Evolutionary conservation across 1,140 invertebrate species (phyloP).

Genomic region (Penaeus indicus): DNA sequence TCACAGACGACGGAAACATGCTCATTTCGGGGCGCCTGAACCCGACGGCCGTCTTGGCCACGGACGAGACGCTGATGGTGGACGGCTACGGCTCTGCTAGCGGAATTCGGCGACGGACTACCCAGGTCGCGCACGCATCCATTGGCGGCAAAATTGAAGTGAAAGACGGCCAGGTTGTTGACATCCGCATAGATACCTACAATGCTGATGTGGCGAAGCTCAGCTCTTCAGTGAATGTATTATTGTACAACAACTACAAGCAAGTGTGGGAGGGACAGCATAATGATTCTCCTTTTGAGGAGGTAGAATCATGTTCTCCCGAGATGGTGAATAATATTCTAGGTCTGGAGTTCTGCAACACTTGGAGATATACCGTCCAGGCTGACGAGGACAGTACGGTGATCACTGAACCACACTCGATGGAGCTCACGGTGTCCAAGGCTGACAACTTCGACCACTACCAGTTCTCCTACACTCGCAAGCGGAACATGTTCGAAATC

Average conservation of each 20-base stretch:
- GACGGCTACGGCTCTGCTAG: conserved; percentile 40
- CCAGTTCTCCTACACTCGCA: conserved; percentile 28
- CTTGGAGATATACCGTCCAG: neutral
- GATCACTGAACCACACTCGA: conserved; percentile 17
- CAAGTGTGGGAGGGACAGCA: conserved; percentile 22
- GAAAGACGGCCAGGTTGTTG: neutral
- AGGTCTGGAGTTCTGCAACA: conserved; percentile 31
- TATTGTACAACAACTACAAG: conserved; percentile 6
- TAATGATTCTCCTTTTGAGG: neutral
- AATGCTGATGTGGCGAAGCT: conserved; percentile 32
- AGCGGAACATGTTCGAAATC: conserved; percentile 36
- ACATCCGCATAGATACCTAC: conserved; percentile 17
- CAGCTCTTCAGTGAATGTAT: conserved; percentile 29
- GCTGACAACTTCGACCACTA: conserved; percentile 50
- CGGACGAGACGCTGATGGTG: conserved; percentile 40
- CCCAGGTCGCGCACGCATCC: conserved; percentile 17
- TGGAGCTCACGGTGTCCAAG: conserved; percentile 32
- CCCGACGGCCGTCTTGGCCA: conserved; percentile 32
- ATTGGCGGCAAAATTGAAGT: conserved; percentile 39
- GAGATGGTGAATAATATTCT: conserved; percentile 26
- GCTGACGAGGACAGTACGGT: neutral
- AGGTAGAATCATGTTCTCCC: neutral
- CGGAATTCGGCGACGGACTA: conserved; percentile 40
- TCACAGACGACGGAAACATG: neutral
- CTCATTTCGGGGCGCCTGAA: neutral